phyloP scores from a whole-genome alignment of 2,888 invertebrate species.

The Blastobasis adustella region DNA sequence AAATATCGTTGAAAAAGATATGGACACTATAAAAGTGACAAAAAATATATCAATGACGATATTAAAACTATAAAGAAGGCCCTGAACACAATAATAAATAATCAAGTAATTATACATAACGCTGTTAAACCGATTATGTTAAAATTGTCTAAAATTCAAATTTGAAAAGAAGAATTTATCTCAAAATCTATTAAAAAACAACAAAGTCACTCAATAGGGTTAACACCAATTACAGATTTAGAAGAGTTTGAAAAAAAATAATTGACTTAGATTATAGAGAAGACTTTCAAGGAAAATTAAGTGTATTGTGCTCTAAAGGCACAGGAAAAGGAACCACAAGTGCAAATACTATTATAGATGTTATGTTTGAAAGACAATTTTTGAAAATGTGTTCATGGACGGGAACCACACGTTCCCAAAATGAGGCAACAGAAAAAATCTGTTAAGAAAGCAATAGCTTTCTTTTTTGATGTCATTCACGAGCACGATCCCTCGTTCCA shows the following conservation, averaged over 20 bases:
- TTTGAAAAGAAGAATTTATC: slow-evolving; percentile 4
- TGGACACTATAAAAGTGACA: neutral
- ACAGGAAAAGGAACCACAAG: slow-evolving; percentile 3
- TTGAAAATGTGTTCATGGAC: neutral
- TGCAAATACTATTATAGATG: neutral
- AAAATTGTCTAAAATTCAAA: slow-evolving; percentile 3
- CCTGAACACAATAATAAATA: slow-evolving; percentile 1
- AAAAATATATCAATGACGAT: neutral
- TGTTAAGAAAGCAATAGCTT: neutral
- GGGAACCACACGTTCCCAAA: too few species aligned
- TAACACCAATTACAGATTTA: too few species aligned
- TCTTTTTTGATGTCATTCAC: slow-evolving; percentile 3
- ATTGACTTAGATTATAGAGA: too few species aligned
- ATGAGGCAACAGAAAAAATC: slow-evolving; percentile 3
- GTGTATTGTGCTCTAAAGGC: slow-evolving; percentile 3
- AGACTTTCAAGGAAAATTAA: too few species aligned
- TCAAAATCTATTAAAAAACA: slow-evolving; percentile 1
- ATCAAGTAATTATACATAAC: slow-evolving; percentile 4
- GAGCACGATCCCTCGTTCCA: slow-evolving; percentile 1
- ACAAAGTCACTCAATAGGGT: too few species aligned
- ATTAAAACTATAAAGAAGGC: neutral
- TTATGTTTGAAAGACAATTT: neutral
- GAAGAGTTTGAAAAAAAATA: too few species aligned
- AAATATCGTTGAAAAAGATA: neutral
- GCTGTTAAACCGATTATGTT: slow-evolving; percentile 1